These are phyloP conservation scores for Homarus americanus DNA, from an alignment of 1,140 invertebrate species.

Conservation along the genomic window DNA sequence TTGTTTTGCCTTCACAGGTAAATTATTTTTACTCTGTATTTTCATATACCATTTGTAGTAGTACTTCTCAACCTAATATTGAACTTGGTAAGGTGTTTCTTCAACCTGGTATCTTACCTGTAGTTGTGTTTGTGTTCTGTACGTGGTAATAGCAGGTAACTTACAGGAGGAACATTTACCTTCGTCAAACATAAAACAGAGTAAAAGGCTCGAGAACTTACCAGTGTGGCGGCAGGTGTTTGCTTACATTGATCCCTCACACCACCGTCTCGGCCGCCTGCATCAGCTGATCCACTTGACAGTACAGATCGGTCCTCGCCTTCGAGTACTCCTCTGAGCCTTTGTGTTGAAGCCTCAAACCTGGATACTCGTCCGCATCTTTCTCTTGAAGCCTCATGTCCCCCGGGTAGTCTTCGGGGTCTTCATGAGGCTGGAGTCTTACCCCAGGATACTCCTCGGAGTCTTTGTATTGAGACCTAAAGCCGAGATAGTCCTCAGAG, in stretches of 20 bases:
- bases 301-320: slow-evolving; percentile 33
- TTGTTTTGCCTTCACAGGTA: too few species aligned
- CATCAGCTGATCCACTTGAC: slow-evolving; percentile 64
- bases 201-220: background rate
- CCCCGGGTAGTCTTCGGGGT: slow-evolving; percentile 13
- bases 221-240: background rate
- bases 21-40: too few species aligned
- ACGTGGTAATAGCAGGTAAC: too few species aligned
- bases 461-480: background rate
- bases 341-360: background rate
- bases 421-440: background rate
- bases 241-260: background rate
- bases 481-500: background rate
- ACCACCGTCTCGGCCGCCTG: slow-evolving; percentile 62
- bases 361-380: background rate
- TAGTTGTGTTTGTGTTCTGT: too few species aligned
- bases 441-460: background rate
- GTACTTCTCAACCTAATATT: too few species aligned
- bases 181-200: too few species aligned
- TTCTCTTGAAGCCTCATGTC: background rate
- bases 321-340: background rate
- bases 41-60: too few species aligned
- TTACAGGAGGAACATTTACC: too few species aligned
- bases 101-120: too few species aligned
- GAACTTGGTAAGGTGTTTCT: too few species aligned